Conservation (phyloP, 37 sponge, comb jelly and placozoan species). For the Bolinopsis microptera region DNA sequence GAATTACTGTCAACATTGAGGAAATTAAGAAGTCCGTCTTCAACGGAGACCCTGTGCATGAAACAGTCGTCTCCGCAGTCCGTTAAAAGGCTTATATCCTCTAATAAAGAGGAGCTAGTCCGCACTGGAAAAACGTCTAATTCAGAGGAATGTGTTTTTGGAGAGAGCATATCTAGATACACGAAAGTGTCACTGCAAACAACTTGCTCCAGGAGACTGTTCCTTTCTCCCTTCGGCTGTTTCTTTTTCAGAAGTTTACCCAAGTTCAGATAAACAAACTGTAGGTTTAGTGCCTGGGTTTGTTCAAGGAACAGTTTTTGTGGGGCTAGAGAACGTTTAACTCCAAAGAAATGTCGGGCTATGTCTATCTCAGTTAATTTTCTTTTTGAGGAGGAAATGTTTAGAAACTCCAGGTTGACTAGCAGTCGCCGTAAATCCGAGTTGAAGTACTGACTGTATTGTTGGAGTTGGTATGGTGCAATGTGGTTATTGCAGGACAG, state of each 20-base stretch:
- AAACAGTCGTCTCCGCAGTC: background rate
- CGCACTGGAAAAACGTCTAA: background rate
- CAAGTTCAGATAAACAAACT: background rate
- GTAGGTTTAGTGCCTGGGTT: background rate
- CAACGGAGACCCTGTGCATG: background rate
- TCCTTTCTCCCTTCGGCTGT: background rate
- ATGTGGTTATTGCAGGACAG: background rate
- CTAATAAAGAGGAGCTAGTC: background rate
- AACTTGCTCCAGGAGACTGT: background rate
- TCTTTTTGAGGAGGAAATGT: background rate
- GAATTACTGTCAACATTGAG: background rate
- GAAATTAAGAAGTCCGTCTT: background rate
- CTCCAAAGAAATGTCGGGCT: background rate
- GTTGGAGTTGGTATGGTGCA: background rate
- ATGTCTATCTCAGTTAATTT: background rate
- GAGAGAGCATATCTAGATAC: background rate
- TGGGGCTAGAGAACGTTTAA: background rate
- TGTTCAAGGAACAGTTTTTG: slow-evolving; percentile 44
- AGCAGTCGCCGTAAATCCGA: background rate
- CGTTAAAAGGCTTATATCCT: background rate
- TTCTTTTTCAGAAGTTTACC: slow-evolving; percentile 8
- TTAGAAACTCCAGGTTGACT: slow-evolving; percentile 16
- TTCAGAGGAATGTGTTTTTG: background rate
- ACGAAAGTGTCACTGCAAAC: slow-evolving; percentile 31
- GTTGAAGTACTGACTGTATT: background rate